Evolutionary conservation across 2,113 vertebrate species (phyloP), one percentile per base, ranked within the genome.

Genomic region (Brachyhypopomus gauderio): DNA sequence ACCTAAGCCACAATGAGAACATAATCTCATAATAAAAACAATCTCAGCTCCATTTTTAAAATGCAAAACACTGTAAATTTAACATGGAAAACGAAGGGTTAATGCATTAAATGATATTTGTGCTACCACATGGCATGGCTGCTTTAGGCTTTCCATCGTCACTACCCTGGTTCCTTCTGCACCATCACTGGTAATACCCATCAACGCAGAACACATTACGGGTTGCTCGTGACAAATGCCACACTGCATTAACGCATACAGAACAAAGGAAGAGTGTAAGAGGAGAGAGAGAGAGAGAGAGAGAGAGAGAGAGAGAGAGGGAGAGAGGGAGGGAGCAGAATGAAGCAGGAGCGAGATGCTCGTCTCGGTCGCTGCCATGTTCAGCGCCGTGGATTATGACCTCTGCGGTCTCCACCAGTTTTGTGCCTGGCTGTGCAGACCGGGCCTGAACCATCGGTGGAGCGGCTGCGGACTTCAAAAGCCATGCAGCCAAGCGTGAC

Each of bases 211-310:
- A 52, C 45, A 52, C 45, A 52, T 52, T 52, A 30, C 19, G 7
- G 17, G 60, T 41, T n/a, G 3, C 36, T 76, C 48, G 23, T 45
- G 80, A 56, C 63, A 59, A 12, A 63, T 23, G 80, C 72, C 73
- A 34, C 36, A 5, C 56, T n/a, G 62, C 63, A 58, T 81, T 70
- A 81, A 60, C 79, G n/a, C 64, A 3, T 76, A 69, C 45, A 16
- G 30, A 73, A 78, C 59, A 78, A 66, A 75, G 64, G 59, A 11
- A 56, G 8, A 41, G 56, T 27, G 41, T 3, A 83, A 60, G 73
- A 82, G 87, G 83, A 58, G 73, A 82, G 87, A 92, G 75, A 30
- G 4, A 64, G 30, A 48, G 22, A 58, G 58, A 14, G 45, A 23
- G 12, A 20, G 45, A 52, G 41, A 5, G 41, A 45, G 41, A n/a